These are phyloP conservation scores for Cottus gobio DNA, from an alignment of 2,113 vertebrate species.

Conservation along the genomic window DNA sequence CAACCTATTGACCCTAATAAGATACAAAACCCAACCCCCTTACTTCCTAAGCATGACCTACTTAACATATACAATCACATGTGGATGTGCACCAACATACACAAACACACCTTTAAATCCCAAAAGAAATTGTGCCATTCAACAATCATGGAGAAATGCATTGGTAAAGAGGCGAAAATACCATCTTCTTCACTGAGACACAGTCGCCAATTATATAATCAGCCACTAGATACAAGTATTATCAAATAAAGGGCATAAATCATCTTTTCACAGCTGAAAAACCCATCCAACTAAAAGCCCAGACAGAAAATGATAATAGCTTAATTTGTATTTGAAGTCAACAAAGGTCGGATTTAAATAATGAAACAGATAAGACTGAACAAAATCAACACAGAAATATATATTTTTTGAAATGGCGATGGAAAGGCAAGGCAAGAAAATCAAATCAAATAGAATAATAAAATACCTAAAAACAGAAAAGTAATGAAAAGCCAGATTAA, in stretches of 20 bases:
- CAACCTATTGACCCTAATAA: conserved; percentile 55
- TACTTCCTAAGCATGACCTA: conserved; percentile 47
- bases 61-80: conserved; percentile 25
- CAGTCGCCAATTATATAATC: neutral
- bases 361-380: neutral
- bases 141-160: neutral
- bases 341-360: neutral
- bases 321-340: neutral
- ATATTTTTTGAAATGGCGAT: neutral
- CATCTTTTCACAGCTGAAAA: neutral
- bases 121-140: neutral
- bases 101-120: conserved; percentile 1
- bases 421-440: neutral
- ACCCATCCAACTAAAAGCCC: neutral
- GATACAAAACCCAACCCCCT: conserved; percentile 16
- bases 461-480: neutral
- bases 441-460: too few relatives aligned
- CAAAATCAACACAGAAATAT: neutral
- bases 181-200: neutral
- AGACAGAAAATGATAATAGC: too few relatives aligned
- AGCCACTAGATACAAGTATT: neutral
- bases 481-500: neutral
- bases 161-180: neutral
- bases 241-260: neutral
- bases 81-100: neutral